Percentiles rank a stretch among this genome's conserved stretches.
Conservation (phyloP, 2,888 invertebrate genomes). For the Diploptera punctata region DNA sequence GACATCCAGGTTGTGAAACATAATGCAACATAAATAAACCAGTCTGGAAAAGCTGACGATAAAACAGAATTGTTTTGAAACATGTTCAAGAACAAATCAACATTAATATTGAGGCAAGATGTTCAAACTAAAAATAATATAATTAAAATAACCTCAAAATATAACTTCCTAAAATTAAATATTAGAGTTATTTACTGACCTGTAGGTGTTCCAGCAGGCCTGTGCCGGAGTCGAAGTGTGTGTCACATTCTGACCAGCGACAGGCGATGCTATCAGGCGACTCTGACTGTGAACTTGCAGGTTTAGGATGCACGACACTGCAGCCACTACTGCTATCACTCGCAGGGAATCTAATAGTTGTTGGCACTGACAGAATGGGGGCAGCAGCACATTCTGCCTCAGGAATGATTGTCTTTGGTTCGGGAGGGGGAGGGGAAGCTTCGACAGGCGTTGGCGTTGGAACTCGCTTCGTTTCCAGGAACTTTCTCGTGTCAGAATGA, state of each 20-base stretch:
- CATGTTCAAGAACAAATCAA: no score
- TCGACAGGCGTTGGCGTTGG: no score
- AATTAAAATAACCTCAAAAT: no score
- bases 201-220: constrained; percentile 88
- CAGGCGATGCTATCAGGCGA: constrained; percentile 65
- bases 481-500: constrained; percentile 10
- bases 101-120: no score
- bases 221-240: constrained; percentile 78
- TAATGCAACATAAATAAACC: no score
- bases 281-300: constrained; percentile 48
- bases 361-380: constrained; percentile 81
- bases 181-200: constrained; percentile 57
- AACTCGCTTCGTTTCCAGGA: constrained; percentile 2
- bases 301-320: not conserved
- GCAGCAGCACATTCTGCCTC: constrained; percentile 52
- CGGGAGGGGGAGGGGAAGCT: not conserved
- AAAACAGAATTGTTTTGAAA: no score
- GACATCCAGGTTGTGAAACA: no score
- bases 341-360: constrained; percentile 82
- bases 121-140: no score
- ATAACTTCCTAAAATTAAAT: no score
- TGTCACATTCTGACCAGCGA: constrained; percentile 83
- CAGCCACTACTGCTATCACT: constrained; percentile 58
- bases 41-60: no score
- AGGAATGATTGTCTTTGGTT: constrained; percentile 9